A percentile compares a stretch with the other conserved stretches of the same genome.
phyloP scores from a whole-genome alignment of 2,888 invertebrate species.

The Acanthosepion lycidas region DNA sequence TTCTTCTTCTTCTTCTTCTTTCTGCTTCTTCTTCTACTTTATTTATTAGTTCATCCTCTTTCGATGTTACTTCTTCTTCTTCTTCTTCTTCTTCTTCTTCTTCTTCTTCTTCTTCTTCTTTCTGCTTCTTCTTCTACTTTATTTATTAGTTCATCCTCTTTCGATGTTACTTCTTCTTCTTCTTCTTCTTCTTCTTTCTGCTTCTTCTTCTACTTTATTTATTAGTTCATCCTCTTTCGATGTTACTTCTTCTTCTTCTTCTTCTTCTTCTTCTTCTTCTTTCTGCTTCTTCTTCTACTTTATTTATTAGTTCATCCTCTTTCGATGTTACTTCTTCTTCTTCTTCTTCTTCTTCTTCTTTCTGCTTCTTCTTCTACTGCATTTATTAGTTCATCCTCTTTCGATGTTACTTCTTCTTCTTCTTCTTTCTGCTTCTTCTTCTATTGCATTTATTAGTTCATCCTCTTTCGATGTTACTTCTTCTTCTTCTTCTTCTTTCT shows the following conservation, averaged over 20 bases:
- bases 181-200: conserved; percentile 51
- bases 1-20: neutral
- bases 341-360: too few species aligned
- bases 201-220: too few species aligned
- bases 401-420: neutral
- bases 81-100: conserved; percentile 55
- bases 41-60: neutral
- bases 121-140: conserved; percentile 55
- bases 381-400: conserved; percentile 48
- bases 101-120: conserved; percentile 56
- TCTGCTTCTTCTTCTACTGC: conserved; percentile 52
- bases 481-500: neutral
- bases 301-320: conserved; percentile 48
- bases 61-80: conserved; percentile 49
- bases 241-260: too few species aligned
- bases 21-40: accelerated
- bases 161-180: conserved; percentile 55
- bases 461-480: neutral
- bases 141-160: too few species aligned
- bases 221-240: too few species aligned
- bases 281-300: conserved; percentile 54
- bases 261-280: too few species aligned
- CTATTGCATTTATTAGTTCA: neutral
- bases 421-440: neutral
- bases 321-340: conserved; percentile 49